These are phyloP conservation scores for Drosophila biarmipes DNA, from an alignment of 1,140 invertebrate species.

Conservation along the genomic window DNA sequence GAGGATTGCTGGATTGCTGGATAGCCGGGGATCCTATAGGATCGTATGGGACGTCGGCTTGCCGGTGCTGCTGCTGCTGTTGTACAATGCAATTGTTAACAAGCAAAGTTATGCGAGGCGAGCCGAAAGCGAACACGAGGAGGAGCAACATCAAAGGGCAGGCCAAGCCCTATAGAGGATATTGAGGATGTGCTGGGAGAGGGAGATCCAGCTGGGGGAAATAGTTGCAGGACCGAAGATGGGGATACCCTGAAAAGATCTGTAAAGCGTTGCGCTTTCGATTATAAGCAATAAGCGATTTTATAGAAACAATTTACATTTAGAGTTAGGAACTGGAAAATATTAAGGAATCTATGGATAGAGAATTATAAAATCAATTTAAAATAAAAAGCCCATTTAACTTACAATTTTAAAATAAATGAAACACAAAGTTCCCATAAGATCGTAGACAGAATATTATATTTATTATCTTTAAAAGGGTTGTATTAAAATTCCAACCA, in stretches of 20 bases:
- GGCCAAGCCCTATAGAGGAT: constrained; percentile 56
- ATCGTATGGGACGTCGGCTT: constrained; percentile 22
- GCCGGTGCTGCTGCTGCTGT: constrained; percentile 46
- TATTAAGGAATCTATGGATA: no score
- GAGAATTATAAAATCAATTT: no score
- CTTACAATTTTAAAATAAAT: no score
- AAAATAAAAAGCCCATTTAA: no score
- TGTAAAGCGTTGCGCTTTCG: no score
- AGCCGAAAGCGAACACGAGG: constrained; percentile 50
- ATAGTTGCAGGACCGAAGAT: constrained; percentile 1
- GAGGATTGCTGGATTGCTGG: constrained; percentile 54
- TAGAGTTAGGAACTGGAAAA: no score
- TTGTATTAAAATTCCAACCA: no score
- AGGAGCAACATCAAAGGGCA: constrained; percentile 76
- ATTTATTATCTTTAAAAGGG: no score
- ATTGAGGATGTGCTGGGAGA: constrained; percentile 32
- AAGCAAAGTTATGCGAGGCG: constrained; percentile 80
- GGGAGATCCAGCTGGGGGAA: constrained; percentile 23
- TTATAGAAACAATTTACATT: no score
- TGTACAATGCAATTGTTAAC: constrained; percentile 82
- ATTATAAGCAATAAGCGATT: no score
- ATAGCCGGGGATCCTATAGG: constrained; percentile 18
- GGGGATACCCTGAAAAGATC: constrained; percentile 1
- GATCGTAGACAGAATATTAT: no score
- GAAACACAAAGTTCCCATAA: no score